These are phyloP conservation scores for Nerophis ophidion DNA, from an alignment of 2,113 vertebrate genomes.

Conservation along the genomic window DNA sequence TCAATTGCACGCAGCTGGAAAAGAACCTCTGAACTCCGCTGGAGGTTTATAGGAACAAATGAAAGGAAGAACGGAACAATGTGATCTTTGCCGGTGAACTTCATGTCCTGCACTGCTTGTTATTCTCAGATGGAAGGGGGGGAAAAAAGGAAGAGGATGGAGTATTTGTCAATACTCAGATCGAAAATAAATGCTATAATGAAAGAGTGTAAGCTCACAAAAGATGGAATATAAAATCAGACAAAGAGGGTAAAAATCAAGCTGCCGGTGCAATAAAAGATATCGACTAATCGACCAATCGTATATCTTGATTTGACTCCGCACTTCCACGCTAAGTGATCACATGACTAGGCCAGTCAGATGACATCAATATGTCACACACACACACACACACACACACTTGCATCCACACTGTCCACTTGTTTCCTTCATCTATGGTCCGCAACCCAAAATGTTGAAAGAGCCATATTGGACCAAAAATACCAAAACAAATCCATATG, in stretches of 20 bases:
- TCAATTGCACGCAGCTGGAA: slow-evolving; percentile 2
- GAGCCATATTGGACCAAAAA: too few relatives aligned
- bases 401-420: not conserved
- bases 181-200: not conserved
- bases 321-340: not conserved
- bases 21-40: slow-evolving; percentile 11
- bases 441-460: too few relatives aligned
- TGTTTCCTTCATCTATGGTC: too few relatives aligned
- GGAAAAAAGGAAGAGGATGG: too few relatives aligned
- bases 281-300: slow-evolving; percentile 4
- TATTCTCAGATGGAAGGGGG: not conserved
- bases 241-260: not conserved
- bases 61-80: slow-evolving; percentile 31
- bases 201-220: not conserved
- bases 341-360: not conserved
- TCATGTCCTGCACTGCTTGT: not conserved
- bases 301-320: not conserved
- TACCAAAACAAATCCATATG: too few relatives aligned
- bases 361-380: not conserved
- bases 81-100: slow-evolving; percentile 17
- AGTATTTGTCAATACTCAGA: not conserved
- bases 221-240: not conserved
- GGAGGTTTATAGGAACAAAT: slow-evolving; percentile 26
- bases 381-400: not conserved
- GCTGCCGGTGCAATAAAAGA: not conserved